phyloP scores from a whole-genome alignment of 2,113 vertebrate species.

The Dascyllus trimaculatus region DNA sequence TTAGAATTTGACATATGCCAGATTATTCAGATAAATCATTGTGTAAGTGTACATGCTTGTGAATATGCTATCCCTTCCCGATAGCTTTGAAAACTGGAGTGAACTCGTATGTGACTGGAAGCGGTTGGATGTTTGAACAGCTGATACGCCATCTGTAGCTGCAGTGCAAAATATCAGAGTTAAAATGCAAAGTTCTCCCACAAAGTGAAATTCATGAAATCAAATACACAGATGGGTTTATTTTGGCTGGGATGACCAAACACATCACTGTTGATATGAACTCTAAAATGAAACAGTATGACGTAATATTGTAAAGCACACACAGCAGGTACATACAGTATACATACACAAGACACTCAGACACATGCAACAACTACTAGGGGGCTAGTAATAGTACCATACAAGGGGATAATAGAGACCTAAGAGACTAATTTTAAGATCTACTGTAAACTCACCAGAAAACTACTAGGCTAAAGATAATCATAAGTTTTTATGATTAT shows the following conservation, averaged over 20 bases:
- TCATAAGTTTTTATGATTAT: constrained; percentile 21
- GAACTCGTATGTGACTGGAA: background rate
- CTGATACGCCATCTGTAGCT: background rate
- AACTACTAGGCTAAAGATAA: constrained; percentile 35
- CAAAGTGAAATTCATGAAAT: constrained; percentile 23
- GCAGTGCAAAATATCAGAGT: background rate
- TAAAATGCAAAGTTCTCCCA: background rate
- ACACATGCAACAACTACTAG: constrained; percentile 69
- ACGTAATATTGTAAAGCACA: constrained; percentile 41
- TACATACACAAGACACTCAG: constrained; percentile 57
- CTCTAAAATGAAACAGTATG: constrained; percentile 49
- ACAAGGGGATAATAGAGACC: constrained; percentile 31
- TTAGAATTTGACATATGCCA: too few relatives aligned
- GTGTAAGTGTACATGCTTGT: too few relatives aligned
- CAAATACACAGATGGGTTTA: constrained; percentile 68
- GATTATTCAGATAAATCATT: too few relatives aligned
- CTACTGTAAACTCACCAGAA: constrained; percentile 42
- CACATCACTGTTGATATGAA: constrained; percentile 58
- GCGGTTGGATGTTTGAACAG: background rate
- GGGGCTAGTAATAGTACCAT: constrained; percentile 58
- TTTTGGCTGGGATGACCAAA: constrained; percentile 60
- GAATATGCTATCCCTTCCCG: too few relatives aligned
- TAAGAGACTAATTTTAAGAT: constrained; percentile 41
- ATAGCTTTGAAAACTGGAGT: background rate
- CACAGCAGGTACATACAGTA: constrained; percentile 51